These are phyloP conservation scores for Teleogryllus oceanicus DNA, from an alignment of 2,888 invertebrate genomes.

Conservation along the genomic window DNA sequence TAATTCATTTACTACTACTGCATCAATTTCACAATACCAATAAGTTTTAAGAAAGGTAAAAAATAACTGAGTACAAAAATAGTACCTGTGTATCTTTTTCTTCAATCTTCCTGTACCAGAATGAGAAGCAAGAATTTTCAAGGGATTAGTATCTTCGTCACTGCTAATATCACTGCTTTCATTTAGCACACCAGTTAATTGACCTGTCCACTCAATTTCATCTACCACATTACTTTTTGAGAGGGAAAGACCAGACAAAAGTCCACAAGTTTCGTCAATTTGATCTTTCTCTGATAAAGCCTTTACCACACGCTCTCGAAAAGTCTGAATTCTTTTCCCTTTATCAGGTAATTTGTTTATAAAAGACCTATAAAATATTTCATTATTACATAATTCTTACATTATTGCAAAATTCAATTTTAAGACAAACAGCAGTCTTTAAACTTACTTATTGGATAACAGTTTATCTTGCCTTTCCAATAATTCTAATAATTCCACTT, in stretches of 20 bases:
- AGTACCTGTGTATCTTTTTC: slow-evolving; percentile 20
- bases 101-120: slow-evolving; percentile 40
- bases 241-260: slow-evolving; percentile 54
- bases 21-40: not conserved
- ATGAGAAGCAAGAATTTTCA: slow-evolving; percentile 57
- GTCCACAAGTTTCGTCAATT: slow-evolving; percentile 52
- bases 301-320: slow-evolving; percentile 50
- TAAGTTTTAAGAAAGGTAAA: not conserved
- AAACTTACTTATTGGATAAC: slow-evolving; percentile 48
- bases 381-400: no score
- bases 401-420: no score
- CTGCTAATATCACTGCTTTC: slow-evolving; percentile 52
- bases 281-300: slow-evolving; percentile 54
- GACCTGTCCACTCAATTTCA: slow-evolving; percentile 57
- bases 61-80: not conserved
- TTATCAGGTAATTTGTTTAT: slow-evolving; percentile 57
- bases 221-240: slow-evolving; percentile 47
- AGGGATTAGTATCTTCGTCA: slow-evolving; percentile 54
- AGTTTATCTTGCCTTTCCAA: slow-evolving; percentile 57
- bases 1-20: not conserved
- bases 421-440: not conserved
- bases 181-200: slow-evolving; percentile 33
- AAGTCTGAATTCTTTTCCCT: slow-evolving; percentile 55
- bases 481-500: slow-evolving; percentile 53
- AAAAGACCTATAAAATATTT: slow-evolving; percentile 48